Conservation (phyloP, 1,140 invertebrate genomes). For the Conus ventricosus region DNA sequence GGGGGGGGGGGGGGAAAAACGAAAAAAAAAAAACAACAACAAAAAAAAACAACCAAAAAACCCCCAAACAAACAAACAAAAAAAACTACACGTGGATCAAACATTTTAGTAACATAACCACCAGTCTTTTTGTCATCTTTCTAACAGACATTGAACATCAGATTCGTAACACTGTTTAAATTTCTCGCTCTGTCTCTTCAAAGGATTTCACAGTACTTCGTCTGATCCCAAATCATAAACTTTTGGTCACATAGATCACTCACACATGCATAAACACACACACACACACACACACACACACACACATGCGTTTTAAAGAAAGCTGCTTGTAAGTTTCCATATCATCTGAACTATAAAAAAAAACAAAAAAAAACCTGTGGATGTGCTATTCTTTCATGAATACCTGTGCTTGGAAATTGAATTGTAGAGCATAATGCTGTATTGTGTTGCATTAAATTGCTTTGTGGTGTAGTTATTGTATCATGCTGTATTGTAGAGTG, state of each 20-base stretch:
- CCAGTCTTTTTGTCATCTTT: no score
- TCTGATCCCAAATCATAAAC: no score
- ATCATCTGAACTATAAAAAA: background rate
- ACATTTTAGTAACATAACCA: no score
- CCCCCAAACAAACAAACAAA: background rate
- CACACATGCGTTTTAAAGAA: background rate
- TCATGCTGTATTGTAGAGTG: no score
- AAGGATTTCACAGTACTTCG: no score
- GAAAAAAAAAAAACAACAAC: background rate
- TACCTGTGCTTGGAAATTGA: background rate
- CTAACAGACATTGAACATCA: no score
- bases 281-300: constrained; percentile 22
- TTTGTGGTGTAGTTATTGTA: no score
- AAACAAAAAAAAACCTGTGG: background rate
- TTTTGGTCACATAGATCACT: background rate
- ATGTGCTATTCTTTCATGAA: background rate
- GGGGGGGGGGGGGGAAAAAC: no score
- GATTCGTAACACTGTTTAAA: no score
- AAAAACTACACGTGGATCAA: background rate
- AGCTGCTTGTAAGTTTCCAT: background rate
- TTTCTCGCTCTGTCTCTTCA: no score
- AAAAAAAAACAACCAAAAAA: background rate
- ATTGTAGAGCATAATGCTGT: no score
- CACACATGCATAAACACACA: background rate
- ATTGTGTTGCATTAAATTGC: no score